Conservation (phyloP, 2,113 vertebrate species). For the Melanerpes formicivorus region DNA sequence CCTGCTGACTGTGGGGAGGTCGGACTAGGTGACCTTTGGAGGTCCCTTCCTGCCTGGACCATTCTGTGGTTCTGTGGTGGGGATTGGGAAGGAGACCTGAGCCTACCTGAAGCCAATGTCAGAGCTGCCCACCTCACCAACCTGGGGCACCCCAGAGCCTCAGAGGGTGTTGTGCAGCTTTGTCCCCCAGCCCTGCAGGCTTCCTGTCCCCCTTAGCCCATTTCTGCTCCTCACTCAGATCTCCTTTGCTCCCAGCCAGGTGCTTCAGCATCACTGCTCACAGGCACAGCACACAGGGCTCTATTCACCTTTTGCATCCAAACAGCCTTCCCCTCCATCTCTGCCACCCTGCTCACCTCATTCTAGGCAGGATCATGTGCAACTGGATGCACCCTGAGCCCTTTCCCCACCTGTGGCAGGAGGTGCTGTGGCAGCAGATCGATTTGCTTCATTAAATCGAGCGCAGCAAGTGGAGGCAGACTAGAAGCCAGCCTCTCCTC, state of each 20-base stretch:
- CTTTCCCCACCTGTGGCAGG: neutral
- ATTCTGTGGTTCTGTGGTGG: rapidly evolving
- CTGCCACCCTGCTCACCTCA: neutral
- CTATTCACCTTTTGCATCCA: neutral
- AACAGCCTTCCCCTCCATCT: rapidly evolving
- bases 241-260: neutral
- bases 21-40: no score
- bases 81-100: neutral
- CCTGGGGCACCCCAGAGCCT: neutral
- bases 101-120: neutral
- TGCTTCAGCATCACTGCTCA: neutral
- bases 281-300: rapidly evolving
- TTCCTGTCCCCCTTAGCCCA: neutral
- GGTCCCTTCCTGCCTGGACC: no score
- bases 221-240: neutral
- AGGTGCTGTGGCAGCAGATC: neutral
- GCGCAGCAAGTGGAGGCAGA: neutral
- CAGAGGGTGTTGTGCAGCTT: neutral
- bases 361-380: no score
- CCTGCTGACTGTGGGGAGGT: no score
- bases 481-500: neutral
- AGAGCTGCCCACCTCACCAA: neutral
- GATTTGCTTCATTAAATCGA: neutral
- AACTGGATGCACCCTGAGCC: neutral
- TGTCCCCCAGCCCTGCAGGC: neutral